Evolutionary conservation across 2,797 vertebrate genomes (phyloP), one percentile per base, ranked within the genome.

Genomic region (Stomatorhinus walkeri): DNA sequence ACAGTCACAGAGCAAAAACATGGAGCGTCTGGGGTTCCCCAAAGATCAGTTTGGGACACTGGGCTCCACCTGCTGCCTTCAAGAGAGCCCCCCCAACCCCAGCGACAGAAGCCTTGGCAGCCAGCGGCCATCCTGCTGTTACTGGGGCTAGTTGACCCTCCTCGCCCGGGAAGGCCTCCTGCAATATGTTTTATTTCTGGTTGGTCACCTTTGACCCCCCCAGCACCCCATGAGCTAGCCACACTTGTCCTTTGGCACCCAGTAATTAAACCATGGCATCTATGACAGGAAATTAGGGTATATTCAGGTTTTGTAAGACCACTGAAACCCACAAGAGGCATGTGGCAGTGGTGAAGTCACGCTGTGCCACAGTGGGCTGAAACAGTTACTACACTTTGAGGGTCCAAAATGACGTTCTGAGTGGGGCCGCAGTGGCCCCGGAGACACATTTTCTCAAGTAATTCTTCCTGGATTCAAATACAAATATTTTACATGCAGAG

Each of bases 151-250:
- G 1, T 28, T 88, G 88, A 54, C 12, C 19, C 16, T 3, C 32
- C 19, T 16, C 14, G 8, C n/a, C 16, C 72, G 22, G 72, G 32
- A 52, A 88, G 3, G n/a, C 28, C 49, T 36, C 28, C 76, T 88
- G 51, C 90, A 90, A 49, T 88, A 88, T 72, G 49, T 43, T 86
- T 36, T 48, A 86, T 90, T 90, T 87, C 88, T 89, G 91, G 90
- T 89, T 14, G 24, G 85, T 54, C 48, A 51, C 59, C 76, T 22
- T n/a, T 79, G 36, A 9, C 10, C 54, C 19, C 14, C 46, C 3
- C 48, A 10, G 24, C 61, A 4, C 32, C 22, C n/a, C 36, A 7
- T n/a, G 16, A 40, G 22, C 7, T 48, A 19, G 3, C 19, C 54
- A 9, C 19, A 2, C 19, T 36, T 16, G 8, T 32, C 61, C 84